Percentiles rank a stretch among this genome's conserved stretches.
phyloP scores from a whole-genome alignment of 2,888 invertebrate genomes.

The Gymnosoma rotundatum region DNA sequence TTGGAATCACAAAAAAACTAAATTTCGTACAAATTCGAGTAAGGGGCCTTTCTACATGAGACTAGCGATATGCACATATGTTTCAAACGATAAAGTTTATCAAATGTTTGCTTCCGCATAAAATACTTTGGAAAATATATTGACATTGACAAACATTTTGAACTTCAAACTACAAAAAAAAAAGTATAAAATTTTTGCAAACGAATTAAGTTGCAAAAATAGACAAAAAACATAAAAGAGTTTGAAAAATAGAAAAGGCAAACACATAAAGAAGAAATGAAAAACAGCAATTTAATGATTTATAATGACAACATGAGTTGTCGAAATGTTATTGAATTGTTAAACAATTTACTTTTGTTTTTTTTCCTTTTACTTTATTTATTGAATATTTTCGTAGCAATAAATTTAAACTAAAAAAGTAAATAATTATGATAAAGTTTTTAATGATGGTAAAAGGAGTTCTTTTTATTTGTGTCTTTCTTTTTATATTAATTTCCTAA shows the following conservation, averaged over 20 bases:
- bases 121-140: conserved; percentile 42
- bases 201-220: conserved; percentile 5
- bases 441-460: no score
- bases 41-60: no score
- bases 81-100: background rate
- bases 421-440: no score
- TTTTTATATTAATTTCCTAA: no score
- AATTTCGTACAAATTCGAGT: no score
- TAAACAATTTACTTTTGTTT: conserved; percentile 32
- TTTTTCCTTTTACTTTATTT: no score
- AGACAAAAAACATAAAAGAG: background rate
- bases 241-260: background rate
- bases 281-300: conserved; percentile 51
- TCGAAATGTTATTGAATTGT: conserved; percentile 53
- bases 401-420: no score
- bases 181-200: background rate
- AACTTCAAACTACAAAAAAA: conserved; percentile 18
- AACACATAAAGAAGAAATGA: background rate
- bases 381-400: no score
- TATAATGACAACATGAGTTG: conserved; percentile 61
- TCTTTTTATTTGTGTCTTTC: no score
- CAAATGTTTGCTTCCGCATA: background rate
- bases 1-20: no score
- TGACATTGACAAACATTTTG: conserved; percentile 59
- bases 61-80: no score